These are phyloP conservation scores for Cinclus cinclus DNA, from an alignment of 2,113 vertebrate species.

Conservation along the genomic window DNA sequence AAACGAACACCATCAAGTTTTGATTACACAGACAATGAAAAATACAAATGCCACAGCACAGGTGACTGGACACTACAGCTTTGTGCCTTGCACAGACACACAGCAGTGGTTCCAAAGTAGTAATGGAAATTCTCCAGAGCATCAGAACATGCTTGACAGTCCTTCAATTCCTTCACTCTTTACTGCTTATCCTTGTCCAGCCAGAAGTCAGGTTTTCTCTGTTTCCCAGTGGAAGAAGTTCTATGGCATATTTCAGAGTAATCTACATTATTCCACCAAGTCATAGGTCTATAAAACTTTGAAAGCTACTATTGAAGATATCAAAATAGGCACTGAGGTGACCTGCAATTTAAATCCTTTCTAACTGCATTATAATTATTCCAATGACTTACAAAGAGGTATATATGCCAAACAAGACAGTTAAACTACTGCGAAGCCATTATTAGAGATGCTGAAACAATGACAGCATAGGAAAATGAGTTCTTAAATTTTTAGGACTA, in stretches of 20 bases:
- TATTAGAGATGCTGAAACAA: neutral
- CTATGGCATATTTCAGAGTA: neutral
- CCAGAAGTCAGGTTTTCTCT: neutral
- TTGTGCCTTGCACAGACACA: neutral
- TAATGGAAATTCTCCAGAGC: neutral
- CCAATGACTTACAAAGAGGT: neutral
- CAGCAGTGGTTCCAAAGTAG: neutral
- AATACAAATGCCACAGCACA: neutral
- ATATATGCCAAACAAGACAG: neutral
- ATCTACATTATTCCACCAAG: neutral
- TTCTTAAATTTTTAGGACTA: neutral
- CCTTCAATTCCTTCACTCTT: neutral
- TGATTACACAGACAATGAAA: constrained; percentile 17
- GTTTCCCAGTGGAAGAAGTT: neutral
- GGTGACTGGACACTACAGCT: neutral
- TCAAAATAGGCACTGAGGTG: neutral
- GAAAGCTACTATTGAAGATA: neutral
- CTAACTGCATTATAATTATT: neutral
- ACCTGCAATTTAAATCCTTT: neutral
- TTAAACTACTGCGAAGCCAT: neutral
- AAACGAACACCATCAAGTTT: constrained; percentile 36
- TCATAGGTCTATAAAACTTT: neutral
- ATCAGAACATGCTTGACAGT: neutral
- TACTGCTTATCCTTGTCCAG: neutral
- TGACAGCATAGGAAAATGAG: neutral